phyloP scores from a whole-genome alignment of 2,888 invertebrate species.

The Oligia latruncula region DNA sequence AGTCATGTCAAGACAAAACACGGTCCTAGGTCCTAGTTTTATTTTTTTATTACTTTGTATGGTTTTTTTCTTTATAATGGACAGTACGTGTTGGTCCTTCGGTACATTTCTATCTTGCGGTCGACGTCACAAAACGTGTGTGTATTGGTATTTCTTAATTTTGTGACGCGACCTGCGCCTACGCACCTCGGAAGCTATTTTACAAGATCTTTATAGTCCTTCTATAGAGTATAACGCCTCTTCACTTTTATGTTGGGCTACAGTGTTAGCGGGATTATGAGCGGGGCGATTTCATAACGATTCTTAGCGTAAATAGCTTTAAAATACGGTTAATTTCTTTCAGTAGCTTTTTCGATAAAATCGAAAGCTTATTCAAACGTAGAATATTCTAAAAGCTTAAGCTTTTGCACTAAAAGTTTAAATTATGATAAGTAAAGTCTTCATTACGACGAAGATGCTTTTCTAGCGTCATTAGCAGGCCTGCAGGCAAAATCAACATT shows the following conservation, averaged over 20 bases:
- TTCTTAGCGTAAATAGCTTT: not conserved
- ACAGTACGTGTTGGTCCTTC: conserved; percentile 26
- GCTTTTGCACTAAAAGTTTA: not conserved
- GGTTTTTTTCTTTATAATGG: not conserved
- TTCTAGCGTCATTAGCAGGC: conserved; percentile 17
- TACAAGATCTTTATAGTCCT: conserved; percentile 79
- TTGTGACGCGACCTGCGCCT: conserved; percentile 69
- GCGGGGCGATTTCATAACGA: conserved; percentile 5
- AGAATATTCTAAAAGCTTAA: not conserved
- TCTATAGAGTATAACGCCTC: conserved; percentile 67
- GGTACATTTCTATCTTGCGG: conserved; percentile 24
- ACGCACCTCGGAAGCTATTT: conserved; percentile 75
- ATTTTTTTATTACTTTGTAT: not conserved
- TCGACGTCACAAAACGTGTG: conserved; percentile 51
- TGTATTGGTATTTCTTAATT: conserved; percentile 75
- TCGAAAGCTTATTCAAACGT: not conserved
- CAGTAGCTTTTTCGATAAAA: not conserved
- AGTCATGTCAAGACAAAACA: not conserved
- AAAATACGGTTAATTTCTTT: not conserved
- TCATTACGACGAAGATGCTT: conserved; percentile 8
- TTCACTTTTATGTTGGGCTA: conserved; percentile 53
- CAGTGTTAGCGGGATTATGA: conserved; percentile 37
- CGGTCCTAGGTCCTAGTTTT: too few relatives aligned
- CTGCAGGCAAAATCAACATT: conserved; percentile 16
- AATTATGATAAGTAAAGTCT: conserved; percentile 6